phyloP scores from a whole-genome alignment of 2,797 vertebrate species.

The Loris lydekkerianus region DNA sequence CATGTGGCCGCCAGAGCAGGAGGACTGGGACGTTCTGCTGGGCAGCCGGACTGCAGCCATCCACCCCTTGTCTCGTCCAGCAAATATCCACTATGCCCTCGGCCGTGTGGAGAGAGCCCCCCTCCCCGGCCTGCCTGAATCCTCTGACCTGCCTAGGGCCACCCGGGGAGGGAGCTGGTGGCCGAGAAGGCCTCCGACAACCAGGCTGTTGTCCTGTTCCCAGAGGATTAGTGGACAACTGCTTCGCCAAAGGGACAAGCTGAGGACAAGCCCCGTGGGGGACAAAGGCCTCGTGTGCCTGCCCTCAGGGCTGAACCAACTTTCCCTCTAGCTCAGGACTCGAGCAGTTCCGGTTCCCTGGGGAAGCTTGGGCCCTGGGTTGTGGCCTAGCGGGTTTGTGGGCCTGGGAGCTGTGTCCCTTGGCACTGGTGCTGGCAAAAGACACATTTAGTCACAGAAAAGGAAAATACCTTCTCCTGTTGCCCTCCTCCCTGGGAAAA shows the following conservation, averaged over 20 bases:
- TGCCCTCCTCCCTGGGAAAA: constrained; percentile 58
- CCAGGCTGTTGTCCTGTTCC: background rate
- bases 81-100: no score
- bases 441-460: background rate
- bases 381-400: rapidly evolving
- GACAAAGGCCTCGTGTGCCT: background rate
- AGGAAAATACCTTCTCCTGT: background rate
- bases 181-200: background rate
- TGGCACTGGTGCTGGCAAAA: background rate
- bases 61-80: no score
- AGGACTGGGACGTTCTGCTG: background rate
- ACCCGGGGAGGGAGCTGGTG: rapidly evolving
- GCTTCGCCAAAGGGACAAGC: background rate
- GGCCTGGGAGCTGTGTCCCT: background rate
- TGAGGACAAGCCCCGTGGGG: rapidly evolving
- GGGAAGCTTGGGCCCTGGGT: background rate
- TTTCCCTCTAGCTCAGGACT: rapidly evolving
- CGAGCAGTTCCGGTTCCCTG: background rate
- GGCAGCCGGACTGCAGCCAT: no score
- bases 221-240: rapidly evolving
- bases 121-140: background rate
- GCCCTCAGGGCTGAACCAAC: background rate
- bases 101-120: background rate
- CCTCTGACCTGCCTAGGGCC: no score
- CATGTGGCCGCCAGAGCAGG: background rate